These are phyloP conservation scores for Planococcus citri DNA, from an alignment of 1,140 invertebrate species.

Conservation along the genomic window DNA sequence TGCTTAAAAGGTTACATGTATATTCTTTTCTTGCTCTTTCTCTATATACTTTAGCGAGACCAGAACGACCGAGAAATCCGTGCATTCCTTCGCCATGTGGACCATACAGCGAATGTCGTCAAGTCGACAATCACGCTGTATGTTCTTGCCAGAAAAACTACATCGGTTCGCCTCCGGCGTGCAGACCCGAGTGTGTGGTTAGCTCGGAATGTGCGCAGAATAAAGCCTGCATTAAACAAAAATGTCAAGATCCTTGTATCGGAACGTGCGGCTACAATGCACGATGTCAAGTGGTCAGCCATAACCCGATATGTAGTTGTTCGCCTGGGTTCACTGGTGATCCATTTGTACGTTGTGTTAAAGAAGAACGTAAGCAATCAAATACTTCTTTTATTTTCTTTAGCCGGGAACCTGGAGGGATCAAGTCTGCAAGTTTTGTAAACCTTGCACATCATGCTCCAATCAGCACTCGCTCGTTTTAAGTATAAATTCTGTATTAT, in stretches of 20 bases:
- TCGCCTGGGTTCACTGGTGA: constrained; percentile 57
- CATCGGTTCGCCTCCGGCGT: constrained; percentile 57
- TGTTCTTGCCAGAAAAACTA: constrained; percentile 62
- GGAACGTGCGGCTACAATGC: constrained; percentile 56
- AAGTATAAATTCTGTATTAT: constrained; percentile 31
- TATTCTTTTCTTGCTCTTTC: background rate
- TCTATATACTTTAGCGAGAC: constrained; percentile 7
- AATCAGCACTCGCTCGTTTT: constrained; percentile 3
- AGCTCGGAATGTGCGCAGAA: constrained; percentile 55
- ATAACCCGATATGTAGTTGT: constrained; percentile 57
- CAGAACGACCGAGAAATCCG: constrained; percentile 39
- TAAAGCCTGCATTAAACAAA: constrained; percentile 54
- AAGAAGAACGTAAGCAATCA: constrained; percentile 41
- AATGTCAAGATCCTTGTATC: constrained; percentile 56
- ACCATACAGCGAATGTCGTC: constrained; percentile 54
- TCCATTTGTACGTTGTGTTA: constrained; percentile 55
- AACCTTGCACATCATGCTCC: no score
- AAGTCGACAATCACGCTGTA: constrained; percentile 47
- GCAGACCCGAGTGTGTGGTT: constrained; percentile 60
- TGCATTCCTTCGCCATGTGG: constrained; percentile 63
- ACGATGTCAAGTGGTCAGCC: constrained; percentile 57
- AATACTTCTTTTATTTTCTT: constrained; percentile 21
- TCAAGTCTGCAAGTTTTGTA: background rate
- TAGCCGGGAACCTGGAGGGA: background rate
- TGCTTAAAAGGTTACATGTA: no score